phyloP scores from a whole-genome alignment of 1,140 invertebrate species.

The Drosophila neocordata region DNA sequence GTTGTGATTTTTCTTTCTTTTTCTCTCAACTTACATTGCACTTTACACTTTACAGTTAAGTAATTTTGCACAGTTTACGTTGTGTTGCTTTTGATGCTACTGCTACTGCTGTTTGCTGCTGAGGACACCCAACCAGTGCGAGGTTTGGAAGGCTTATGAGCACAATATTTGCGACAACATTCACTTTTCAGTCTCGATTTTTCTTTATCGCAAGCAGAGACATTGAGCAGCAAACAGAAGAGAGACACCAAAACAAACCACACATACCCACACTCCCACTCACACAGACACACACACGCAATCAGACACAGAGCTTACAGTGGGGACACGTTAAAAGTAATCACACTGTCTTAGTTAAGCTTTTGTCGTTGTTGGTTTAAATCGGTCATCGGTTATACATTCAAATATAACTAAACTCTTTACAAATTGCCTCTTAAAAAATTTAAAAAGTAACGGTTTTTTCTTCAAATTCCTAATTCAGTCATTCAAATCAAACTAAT shows the following conservation, averaged over 20 bases:
- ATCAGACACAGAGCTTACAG: constrained; percentile 1
- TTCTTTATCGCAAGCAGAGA: constrained; percentile 73
- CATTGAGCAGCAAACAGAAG: constrained; percentile 7
- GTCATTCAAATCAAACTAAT: neutral
- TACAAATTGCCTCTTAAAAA: no score
- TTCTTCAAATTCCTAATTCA: no score
- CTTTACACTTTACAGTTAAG: constrained; percentile 42
- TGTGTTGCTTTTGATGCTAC: constrained; percentile 20
- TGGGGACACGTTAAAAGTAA: neutral
- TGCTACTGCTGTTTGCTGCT: constrained; percentile 37
- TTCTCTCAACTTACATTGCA: constrained; percentile 43
- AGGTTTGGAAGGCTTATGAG: constrained; percentile 80
- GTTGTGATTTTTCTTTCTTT: neutral
- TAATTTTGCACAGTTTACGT: constrained; percentile 22
- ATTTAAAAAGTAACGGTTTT: no score
- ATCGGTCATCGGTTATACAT: no score
- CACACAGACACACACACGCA: constrained; percentile 23
- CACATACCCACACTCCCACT: constrained; percentile 28
- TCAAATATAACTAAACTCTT: no score
- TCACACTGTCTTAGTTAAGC: neutral
- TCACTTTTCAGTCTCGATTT: constrained; percentile 79
- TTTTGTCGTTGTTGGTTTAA: neutral
- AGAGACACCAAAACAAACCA: constrained; percentile 43
- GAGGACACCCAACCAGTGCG: constrained; percentile 70
- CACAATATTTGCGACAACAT: constrained; percentile 69